These are phyloP conservation scores for Abrostola tripartita DNA, from an alignment of 2,888 invertebrate genomes.

Conservation along the genomic window DNA sequence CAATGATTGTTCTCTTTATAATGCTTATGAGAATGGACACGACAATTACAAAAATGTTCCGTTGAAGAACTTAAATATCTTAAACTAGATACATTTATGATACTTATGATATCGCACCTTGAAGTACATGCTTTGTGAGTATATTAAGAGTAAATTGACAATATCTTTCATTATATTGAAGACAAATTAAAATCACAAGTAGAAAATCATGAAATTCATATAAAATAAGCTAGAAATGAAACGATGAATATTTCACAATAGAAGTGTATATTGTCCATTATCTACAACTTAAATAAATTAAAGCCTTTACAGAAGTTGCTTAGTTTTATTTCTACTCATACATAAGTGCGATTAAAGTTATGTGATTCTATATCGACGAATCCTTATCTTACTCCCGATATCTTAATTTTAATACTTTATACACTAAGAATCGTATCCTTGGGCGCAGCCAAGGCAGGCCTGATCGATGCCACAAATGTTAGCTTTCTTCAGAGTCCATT, in stretches of 20 bases:
- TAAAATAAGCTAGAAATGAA: slow-evolving; percentile 38
- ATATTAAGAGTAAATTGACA: background rate
- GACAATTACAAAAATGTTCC: background rate
- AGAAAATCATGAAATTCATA: slow-evolving; percentile 2
- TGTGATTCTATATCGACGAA: slow-evolving; percentile 16
- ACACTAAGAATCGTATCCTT: slow-evolving; percentile 18
- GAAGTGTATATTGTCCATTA: slow-evolving; percentile 59
- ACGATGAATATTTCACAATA: slow-evolving; percentile 45
- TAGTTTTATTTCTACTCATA: slow-evolving; percentile 41
- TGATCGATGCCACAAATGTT: background rate
- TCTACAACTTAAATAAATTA: slow-evolving; percentile 79
- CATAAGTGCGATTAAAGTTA: slow-evolving; percentile 44
- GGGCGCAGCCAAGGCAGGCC: slow-evolving; percentile 8
- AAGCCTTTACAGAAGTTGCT: slow-evolving; percentile 73
- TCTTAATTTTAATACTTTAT: slow-evolving; percentile 27
- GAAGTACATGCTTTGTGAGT: slow-evolving; percentile 13
- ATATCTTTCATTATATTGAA: background rate
- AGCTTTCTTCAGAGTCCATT: background rate
- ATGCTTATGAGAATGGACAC: slow-evolving; percentile 66
- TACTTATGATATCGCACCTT: slow-evolving; percentile 14
- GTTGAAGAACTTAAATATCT: slow-evolving; percentile 15
- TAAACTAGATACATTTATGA: slow-evolving; percentile 16
- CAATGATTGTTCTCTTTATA: slow-evolving; percentile 18
- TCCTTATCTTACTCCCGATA: slow-evolving; percentile 18
- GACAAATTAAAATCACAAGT: background rate